Evolutionary conservation across 2,888 invertebrate genomes (phyloP).

Genomic region (Endotricha flammealis): DNA sequence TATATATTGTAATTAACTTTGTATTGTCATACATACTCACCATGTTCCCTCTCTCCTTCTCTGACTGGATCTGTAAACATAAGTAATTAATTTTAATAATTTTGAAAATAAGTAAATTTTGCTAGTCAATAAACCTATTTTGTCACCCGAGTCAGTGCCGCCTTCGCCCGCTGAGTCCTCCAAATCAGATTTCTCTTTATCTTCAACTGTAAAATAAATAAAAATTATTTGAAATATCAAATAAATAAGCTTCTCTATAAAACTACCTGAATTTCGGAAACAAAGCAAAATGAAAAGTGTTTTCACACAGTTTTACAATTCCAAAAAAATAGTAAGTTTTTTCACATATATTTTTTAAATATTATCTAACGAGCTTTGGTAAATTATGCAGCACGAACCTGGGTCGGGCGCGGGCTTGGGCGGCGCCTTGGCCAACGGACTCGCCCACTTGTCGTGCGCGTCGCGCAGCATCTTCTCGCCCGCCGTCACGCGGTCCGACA

Average conservation of each 20-base stretch:
- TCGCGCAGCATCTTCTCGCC: conserved; percentile 71
- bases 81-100: no score
- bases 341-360: no score
- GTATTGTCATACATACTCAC: no score
- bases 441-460: conserved; percentile 61
- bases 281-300: no score
- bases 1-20: no score
- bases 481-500: conserved; percentile 56
- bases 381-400: no score
- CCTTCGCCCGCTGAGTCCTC: conserved; percentile 53
- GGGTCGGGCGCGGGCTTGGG: conserved; percentile 34
- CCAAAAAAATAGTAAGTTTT: no score
- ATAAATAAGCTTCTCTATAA: no score
- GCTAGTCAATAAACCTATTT: not conserved
- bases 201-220: conserved; percentile 36
- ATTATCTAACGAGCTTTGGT: no score
- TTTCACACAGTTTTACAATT: no score
- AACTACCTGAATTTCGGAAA: no score
- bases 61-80: conserved; percentile 43
- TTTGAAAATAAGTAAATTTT: no score
- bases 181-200: conserved; percentile 51
- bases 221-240: conserved; percentile 18
- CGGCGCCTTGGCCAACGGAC: conserved; percentile 35
- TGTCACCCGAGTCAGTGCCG: conserved; percentile 42
- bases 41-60: conserved; percentile 45